Conservation (phyloP, 2,113 vertebrate species). For the Onychostoma macrolepis region DNA sequence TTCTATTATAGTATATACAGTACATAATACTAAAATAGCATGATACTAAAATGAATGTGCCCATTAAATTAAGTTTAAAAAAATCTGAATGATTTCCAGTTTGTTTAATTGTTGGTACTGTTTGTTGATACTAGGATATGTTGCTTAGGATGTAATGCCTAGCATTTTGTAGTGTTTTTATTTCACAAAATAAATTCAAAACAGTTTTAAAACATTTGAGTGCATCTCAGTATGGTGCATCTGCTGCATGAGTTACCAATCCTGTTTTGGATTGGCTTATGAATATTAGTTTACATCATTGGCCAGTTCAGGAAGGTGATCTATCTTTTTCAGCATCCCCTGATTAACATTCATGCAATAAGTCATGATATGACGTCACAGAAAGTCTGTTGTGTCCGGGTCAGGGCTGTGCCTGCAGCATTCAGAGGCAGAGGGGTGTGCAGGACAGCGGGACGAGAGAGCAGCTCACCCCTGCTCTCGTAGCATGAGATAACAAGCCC, state of each 20-base stretch:
- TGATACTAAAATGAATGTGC: too few relatives aligned
- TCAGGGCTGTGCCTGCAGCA: conserved; percentile 18
- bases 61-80: too few relatives aligned
- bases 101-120: too few relatives aligned
- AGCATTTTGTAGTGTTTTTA: not conserved
- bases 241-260: not conserved
- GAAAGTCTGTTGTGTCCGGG: conserved; percentile 6
- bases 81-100: too few relatives aligned
- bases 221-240: not conserved
- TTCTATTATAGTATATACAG: too few relatives aligned
- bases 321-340: not conserved
- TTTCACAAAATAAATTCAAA: too few relatives aligned
- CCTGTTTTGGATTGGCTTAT: not conserved
- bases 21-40: too few relatives aligned
- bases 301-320: not conserved
- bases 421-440: not conserved
- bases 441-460: not conserved
- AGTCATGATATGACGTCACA: not conserved
- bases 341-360: conserved; percentile 1
- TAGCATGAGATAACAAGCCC: conserved; percentile 31
- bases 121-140: too few relatives aligned
- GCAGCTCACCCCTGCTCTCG: conserved; percentile 34
- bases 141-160: not conserved
- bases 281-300: conserved; percentile 1
- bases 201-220: not conserved